A percentile compares a stretch with the other conserved stretches of the same genome.
Evolutionary conservation across 1,140 invertebrate genomes (phyloP).

Genomic region (Platyscapa corneri): DNA sequence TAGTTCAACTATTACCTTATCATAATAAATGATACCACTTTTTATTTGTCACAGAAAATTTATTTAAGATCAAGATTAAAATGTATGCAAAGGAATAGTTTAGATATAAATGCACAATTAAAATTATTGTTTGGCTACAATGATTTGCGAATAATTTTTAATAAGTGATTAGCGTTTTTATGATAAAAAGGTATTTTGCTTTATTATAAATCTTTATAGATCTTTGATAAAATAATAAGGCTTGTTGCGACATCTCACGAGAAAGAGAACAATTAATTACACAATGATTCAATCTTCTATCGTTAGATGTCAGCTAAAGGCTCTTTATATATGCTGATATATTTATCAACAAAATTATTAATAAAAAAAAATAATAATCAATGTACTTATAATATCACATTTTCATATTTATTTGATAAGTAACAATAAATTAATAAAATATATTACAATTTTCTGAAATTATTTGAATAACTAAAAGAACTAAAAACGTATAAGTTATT

Average conservation of each 20-base stretch:
- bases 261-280: background rate
- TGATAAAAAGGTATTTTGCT: no score
- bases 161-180: no score
- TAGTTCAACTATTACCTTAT: no score
- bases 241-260: conserved; percentile 17
- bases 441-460: background rate
- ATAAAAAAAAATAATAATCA: background rate
- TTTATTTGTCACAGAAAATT: no score
- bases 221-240: no score
- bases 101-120: no score
- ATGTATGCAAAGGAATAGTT: no score
- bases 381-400: conserved; percentile 9
- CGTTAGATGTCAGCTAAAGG: background rate
- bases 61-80: no score
- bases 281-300: background rate
- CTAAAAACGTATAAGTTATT: background rate
- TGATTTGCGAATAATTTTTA: no score
- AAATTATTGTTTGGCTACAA: no score
- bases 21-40: no score
- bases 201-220: no score
- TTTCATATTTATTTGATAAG: conserved; percentile 22
- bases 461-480: background rate
- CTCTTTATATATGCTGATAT: background rate
- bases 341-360: background rate
- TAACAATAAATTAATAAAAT: conserved; percentile 40